Evolutionary conservation across 2,888 invertebrate genomes (phyloP).

Genomic region (Urechis unicinctus): DNA sequence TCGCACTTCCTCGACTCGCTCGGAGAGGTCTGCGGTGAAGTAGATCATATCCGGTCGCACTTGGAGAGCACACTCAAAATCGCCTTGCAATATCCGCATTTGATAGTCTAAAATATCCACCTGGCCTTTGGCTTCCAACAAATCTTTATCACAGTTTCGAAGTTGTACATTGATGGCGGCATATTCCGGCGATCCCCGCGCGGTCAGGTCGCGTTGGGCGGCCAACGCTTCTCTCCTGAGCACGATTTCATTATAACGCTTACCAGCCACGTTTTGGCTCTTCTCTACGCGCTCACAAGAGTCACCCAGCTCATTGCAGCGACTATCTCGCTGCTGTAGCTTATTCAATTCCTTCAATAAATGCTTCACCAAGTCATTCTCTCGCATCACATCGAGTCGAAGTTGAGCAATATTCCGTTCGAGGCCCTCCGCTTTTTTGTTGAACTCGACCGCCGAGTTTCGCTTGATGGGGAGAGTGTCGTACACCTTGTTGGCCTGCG

Average conservation of each 20-base stretch:
- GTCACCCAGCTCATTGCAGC: slow-evolving; percentile 4
- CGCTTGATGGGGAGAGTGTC: neutral
- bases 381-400: slow-evolving; percentile 4
- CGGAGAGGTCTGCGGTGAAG: slow-evolving; percentile 28
- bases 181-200: slow-evolving; percentile 11
- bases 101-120: slow-evolving; percentile 32
- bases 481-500: slow-evolving; percentile 23
- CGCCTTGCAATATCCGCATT: slow-evolving; percentile 28
- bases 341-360: slow-evolving; percentile 3
- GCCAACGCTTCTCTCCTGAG: slow-evolving; percentile 9
- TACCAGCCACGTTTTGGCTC: slow-evolving; percentile 16
- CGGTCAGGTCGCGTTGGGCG: slow-evolving; percentile 8
- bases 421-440: neutral
- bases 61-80: slow-evolving; percentile 33
- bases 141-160: slow-evolving; percentile 20
- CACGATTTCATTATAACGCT: slow-evolving; percentile 10
- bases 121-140: slow-evolving; percentile 24
- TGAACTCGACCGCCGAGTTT: neutral
- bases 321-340: slow-evolving; percentile 5
- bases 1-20: slow-evolving; percentile 24
- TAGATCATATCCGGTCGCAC: slow-evolving; percentile 35
- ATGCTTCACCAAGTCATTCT: slow-evolving; percentile 1
- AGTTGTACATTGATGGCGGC: slow-evolving; percentile 18
- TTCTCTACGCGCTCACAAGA: slow-evolving; percentile 18
- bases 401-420: slow-evolving; percentile 1